Evolutionary conservation across 2,113 vertebrate genomes (phyloP).

Genomic region (Lepisosteus osseus): DNA sequence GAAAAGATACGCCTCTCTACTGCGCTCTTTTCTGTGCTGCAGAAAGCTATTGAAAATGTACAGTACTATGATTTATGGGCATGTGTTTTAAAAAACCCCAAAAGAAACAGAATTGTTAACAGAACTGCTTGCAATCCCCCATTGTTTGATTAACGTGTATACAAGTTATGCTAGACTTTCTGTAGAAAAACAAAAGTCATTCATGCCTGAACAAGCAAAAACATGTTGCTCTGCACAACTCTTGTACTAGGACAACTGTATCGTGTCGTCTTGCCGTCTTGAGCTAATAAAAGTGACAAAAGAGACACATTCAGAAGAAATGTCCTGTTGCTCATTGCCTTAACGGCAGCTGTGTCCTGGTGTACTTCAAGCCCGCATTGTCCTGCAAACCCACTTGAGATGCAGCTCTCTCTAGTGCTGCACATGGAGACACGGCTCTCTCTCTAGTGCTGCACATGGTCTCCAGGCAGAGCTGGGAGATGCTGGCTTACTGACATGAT

Average conservation of each 20-base stretch:
- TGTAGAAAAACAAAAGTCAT: not conserved
- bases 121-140: too few relatives aligned
- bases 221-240: not conserved
- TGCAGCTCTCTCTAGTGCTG: not conserved
- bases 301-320: conserved; percentile 56
- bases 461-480: too few relatives aligned
- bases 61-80: conserved; percentile 10
- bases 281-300: conserved; percentile 50
- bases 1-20: not conserved
- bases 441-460: too few relatives aligned
- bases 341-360: conserved; percentile 57
- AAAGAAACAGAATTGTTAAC: not conserved
- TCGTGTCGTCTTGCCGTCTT: conserved; percentile 42
- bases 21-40: not conserved
- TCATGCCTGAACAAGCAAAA: conserved; percentile 22
- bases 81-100: conserved; percentile 11
- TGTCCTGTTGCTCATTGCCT: conserved; percentile 52
- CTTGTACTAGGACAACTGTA: conserved; percentile 35
- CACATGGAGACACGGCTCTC: too few relatives aligned
- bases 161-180: too few relatives aligned
- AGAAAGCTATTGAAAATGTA: not conserved
- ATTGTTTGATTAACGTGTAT: too few relatives aligned
- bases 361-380: conserved; percentile 12
- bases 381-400: conserved; percentile 9
- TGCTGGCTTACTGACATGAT: too few relatives aligned